Percentiles rank a stretch among this genome's conserved stretches.
Conservation (phyloP, 2,888 invertebrate species). For the Candidula unifasciata region DNA sequence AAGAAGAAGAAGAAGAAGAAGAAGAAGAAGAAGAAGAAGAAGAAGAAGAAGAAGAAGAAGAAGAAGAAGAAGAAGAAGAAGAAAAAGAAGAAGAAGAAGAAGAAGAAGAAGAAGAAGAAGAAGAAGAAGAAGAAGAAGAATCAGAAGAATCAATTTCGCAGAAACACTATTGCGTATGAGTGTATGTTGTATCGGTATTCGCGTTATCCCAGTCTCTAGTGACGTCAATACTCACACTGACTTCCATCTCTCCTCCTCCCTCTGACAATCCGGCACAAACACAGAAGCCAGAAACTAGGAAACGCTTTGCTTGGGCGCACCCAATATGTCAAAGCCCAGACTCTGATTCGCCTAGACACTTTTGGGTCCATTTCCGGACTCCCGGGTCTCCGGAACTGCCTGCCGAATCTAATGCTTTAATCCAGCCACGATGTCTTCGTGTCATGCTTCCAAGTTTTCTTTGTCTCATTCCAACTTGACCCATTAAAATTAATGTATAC, state of each 20-base stretch:
- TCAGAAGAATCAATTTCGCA: too few species aligned
- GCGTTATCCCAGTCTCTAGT: not conserved
- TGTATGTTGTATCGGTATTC: not conserved
- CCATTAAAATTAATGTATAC: conserved; percentile 30
- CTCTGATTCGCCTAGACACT: conserved; percentile 43
- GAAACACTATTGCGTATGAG: too few species aligned
- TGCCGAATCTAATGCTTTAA: conserved; percentile 42
- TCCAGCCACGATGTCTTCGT: conserved; percentile 27
- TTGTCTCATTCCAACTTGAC: conserved; percentile 11
- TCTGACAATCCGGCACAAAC: not conserved
- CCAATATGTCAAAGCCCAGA: conserved; percentile 41
- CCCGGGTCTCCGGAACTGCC: conserved; percentile 24
- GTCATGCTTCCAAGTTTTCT: conserved; percentile 32
- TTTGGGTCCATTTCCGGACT: conserved; percentile 46
- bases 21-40: too few species aligned
- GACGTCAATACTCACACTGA: not conserved
- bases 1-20: too few species aligned
- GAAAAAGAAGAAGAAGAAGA: too few species aligned
- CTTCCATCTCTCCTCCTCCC: not conserved
- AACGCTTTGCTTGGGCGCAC: conserved; percentile 41
- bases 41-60: too few species aligned
- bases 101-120: too few species aligned
- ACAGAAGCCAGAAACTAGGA: not conserved
- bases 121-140: too few species aligned
- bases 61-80: too few species aligned